Evolutionary conservation across 2,888 invertebrate species (phyloP), one percentile per base, ranked within the genome.

Genomic region (Parascotia fuliginaria): DNA sequence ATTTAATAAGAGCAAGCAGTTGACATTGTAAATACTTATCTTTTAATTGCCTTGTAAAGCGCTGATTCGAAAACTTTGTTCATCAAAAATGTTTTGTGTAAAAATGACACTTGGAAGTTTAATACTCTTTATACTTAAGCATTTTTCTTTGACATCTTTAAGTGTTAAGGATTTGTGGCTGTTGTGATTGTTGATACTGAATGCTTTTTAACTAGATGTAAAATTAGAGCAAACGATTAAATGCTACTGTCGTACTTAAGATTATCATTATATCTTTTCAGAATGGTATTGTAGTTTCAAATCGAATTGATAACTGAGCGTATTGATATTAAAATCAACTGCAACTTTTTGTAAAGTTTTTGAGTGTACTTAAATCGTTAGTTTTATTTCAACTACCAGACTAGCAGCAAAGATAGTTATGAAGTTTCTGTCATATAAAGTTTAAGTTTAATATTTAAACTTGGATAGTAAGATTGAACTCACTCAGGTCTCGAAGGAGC

Each of bases 21-120:
- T 60, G 38, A 41, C 42, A 42, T 29, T 69, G 69, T 67, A 65
- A 55, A 69, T 69, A 69, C 42, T 55, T 64, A 58, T 72, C 68
- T 67, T 62, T 55, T 73, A 72, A 76, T 73, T 70, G 72, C 70
- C 79, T 77, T 60, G 61, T 70, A 67, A 71, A 73, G 50, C 60
- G 68, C 73, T 73, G 61, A 74, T 78, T 73, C 53, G 62, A 73
- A 75, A 79, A 77, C 65, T 79, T 79, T 74, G 65, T 70, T 73
- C 69, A 73, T 77, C 68, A 75, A 72, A 43, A 72, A 73, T 74
- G 63, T 75, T 77, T 67, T 55, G 59, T 73, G 66, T 69, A 68
- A 73, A 75, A 78, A 66, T 71, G 58, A 68, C 67, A 66, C 55
- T 60, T 62, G 42, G 29, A 68, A 75, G 60, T 71, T 68, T 69